Percentiles rank a stretch among this genome's conserved stretches.
These are phyloP conservation scores for Cepaea hortensis DNA, from an alignment of 2,888 invertebrate genomes.

Conservation along the genomic window DNA sequence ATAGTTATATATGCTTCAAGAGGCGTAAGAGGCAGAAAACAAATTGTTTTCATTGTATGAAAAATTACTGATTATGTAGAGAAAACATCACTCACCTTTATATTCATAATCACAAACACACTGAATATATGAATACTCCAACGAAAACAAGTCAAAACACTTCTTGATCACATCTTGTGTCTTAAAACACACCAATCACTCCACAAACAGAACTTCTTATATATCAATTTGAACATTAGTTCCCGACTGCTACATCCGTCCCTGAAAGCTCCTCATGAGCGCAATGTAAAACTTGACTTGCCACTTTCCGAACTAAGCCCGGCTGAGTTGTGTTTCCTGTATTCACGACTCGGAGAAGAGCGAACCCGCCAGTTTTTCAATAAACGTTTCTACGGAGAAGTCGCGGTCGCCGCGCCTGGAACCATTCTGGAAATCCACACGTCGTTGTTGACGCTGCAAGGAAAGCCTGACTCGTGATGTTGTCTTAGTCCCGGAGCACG, in stretches of 20 bases:
- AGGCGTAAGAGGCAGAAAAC: too few species aligned
- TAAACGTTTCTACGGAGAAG: background rate
- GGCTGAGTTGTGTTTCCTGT: background rate
- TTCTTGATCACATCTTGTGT: background rate
- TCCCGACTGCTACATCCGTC: background rate
- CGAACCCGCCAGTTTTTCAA: slow-evolving; percentile 6
- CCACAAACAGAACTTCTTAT: background rate
- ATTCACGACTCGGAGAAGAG: background rate
- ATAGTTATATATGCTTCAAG: too few species aligned
- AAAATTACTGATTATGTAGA: too few species aligned
- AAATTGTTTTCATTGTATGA: too few species aligned
- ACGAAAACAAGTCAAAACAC: background rate
- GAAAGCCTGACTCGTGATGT: slow-evolving; percentile 8
- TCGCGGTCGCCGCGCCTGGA: slow-evolving; percentile 18
- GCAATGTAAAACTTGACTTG: background rate
- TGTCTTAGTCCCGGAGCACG: slow-evolving; percentile 2
- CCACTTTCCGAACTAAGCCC: background rate
- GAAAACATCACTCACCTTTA: background rate
- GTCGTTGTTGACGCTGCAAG: slow-evolving; percentile 14
- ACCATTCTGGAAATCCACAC: slow-evolving; percentile 28
- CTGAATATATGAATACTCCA: background rate
- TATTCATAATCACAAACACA: background rate
- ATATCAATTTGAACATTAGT: background rate
- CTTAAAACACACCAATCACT: background rate
- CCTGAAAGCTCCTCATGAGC: background rate